Evolutionary conservation across 2,797 vertebrate genomes (phyloP), one percentile per base, ranked within the genome.

Genomic region (Syngnathus acus): DNA sequence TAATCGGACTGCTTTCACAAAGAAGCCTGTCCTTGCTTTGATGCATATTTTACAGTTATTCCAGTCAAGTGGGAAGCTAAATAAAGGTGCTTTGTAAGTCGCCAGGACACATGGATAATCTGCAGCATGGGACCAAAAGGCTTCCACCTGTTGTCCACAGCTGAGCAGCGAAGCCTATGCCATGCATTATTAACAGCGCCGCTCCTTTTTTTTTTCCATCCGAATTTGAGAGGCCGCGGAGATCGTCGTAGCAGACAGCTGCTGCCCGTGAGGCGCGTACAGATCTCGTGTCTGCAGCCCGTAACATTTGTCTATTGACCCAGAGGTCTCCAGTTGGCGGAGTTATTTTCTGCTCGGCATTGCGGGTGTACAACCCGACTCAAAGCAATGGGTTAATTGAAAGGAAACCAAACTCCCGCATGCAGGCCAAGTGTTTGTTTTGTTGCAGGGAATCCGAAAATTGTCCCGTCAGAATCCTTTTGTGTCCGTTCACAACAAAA

Each of bases 31-130:
- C 13, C 60, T 62, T 45, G 13, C 37, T 26, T 38, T 17, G 43
- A 23, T 47, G 60, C 67, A 75, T 74, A 76, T 76, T 82, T 80
- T 68, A 66, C 38, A 17, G 71, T 66, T 54, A 65, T 48, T 48
- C 65, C 75, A 70, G 85, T 48, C 65, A 74, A 70, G 85, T 68
- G 64, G 58, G 67, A 67, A 74, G 83, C 88, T 91, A 90, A 89
- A 90, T 91, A 90, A 90, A 90, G 89, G 79, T 76, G 77, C 86
- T 91, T 90, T 91, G 82, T 87, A 85, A 88, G 87, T 85, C 80
- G 78, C 68, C 76, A 65, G 83, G 78, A 81, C 86, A 86, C 84
- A 82, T 78, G 86, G 26, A 74, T 88, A 82, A 91, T 89, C 85
- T 76, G 73, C 68, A 72, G 78, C 81, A 80, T 75, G 82, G 77